Conservation (phyloP, 2,888 invertebrate species). For the Drosophila diplacantha region DNA sequence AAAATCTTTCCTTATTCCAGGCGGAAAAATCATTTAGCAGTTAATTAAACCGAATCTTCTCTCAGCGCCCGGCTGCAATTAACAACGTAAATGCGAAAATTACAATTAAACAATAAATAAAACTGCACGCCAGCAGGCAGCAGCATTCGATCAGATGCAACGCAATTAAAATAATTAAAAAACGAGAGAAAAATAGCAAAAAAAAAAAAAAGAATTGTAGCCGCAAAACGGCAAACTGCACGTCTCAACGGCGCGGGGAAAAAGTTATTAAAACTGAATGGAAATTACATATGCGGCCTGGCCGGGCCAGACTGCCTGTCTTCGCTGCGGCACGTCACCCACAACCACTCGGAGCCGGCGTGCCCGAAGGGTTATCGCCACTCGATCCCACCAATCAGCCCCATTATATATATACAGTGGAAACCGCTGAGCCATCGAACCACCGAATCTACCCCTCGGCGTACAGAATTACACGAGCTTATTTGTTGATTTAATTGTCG, state of each 20-base stretch:
- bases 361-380: conserved; percentile 45
- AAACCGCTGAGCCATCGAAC: background rate
- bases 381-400: conserved; percentile 26
- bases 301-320: conserved; percentile 56
- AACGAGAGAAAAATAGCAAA: background rate
- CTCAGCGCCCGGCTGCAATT: conserved; percentile 37
- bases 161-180: conserved; percentile 68
- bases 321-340: conserved; percentile 68
- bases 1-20: background rate
- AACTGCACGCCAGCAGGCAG: conserved; percentile 34
- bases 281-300: conserved; percentile 48
- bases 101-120: conserved; percentile 55
- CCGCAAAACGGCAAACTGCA: conserved; percentile 58
- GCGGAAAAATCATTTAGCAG: conserved; percentile 29
- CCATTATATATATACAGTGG: background rate
- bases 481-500: conserved; percentile 54
- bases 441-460: conserved; percentile 14
- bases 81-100: conserved; percentile 56
- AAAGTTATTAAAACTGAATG: conserved; percentile 54
- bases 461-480: conserved; percentile 51
- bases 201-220: conserved; percentile 14
- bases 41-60: conserved; percentile 35
- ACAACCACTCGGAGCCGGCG: conserved; percentile 36
- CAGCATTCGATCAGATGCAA: conserved; percentile 59
- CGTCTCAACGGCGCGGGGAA: conserved; percentile 48